phyloP scores from a whole-genome alignment of 2,888 invertebrate genomes.

The Drosophila longiperda region DNA sequence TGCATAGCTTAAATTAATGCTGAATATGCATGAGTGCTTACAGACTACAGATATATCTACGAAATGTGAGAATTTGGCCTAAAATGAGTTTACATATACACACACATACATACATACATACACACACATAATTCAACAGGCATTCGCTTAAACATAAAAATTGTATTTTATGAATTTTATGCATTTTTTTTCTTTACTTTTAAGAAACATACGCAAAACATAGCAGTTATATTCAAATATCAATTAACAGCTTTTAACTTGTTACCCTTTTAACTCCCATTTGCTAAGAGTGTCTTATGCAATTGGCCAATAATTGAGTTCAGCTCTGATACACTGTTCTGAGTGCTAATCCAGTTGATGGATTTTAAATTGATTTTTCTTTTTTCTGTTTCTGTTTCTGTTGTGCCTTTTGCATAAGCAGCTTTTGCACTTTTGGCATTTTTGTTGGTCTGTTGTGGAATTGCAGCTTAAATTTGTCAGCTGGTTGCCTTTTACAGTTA shows the following conservation, averaged over 20 bases:
- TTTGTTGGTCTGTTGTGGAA: constrained; percentile 17
- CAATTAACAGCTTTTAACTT: not conserved
- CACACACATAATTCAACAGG: not conserved
- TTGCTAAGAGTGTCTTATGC: not conserved
- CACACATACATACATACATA: not conserved
- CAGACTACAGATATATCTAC: constrained; percentile 25
- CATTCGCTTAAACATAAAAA: not conserved
- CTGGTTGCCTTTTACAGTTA: constrained; percentile 27
- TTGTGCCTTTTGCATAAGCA: constrained; percentile 42
- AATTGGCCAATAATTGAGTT: constrained; percentile 20
- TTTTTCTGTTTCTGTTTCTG: constrained; percentile 5
- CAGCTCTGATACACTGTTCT: not conserved
- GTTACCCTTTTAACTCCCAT: not conserved
- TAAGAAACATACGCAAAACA: too few relatives aligned
- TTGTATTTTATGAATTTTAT: not conserved
- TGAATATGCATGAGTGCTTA: constrained; percentile 30
- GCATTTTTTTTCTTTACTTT: too few relatives aligned
- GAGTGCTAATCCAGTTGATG: constrained; percentile 20
- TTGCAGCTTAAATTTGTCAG: constrained; percentile 54
- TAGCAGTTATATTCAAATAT: not conserved
- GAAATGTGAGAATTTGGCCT: constrained; percentile 22
- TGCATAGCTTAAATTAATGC: constrained; percentile 44
- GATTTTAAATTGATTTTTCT: constrained; percentile 2
- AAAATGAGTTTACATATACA: constrained; percentile 32
- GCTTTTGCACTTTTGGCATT: constrained; percentile 28